Conservation (phyloP, 2,888 invertebrate species). For the Himalopsyche japonica region DNA sequence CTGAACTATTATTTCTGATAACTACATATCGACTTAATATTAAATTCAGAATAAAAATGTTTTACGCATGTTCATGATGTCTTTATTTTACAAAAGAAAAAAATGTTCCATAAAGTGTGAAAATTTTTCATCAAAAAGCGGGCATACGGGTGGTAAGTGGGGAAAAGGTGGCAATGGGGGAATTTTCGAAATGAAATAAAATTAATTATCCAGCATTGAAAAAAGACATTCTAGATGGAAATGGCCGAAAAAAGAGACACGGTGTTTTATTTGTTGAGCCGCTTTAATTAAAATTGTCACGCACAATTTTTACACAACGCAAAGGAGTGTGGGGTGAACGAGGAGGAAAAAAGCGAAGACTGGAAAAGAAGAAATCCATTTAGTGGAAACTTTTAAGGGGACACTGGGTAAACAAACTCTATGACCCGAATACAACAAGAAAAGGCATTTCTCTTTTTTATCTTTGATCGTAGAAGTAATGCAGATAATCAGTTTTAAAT, state of each 20-base stretch:
- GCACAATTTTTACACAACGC: conserved; percentile 31
- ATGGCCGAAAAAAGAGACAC: conserved; percentile 31
- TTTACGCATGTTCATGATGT: too few relatives aligned
- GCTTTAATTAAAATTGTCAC: conserved; percentile 40
- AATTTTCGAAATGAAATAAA: conserved; percentile 34
- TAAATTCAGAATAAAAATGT: too few relatives aligned
- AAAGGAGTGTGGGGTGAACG: not conserved
- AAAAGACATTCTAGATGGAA: conserved; percentile 25
- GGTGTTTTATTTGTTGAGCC: conserved; percentile 30
- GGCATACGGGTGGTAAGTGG: not conserved
- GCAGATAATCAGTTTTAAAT: too few relatives aligned
- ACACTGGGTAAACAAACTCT: not conserved
- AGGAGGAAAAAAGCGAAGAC: not conserved
- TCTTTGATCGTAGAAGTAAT: not conserved
- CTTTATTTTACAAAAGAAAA: too few relatives aligned
- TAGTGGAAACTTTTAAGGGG: not conserved
- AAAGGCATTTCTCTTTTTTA: not conserved
- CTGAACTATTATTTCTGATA: too few relatives aligned
- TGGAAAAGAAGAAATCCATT: conserved; percentile 2
- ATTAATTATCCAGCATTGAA: conserved; percentile 34
- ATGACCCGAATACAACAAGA: not conserved
- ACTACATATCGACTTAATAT: too few relatives aligned
- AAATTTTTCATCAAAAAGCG: not conserved
- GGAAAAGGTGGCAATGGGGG: not conserved
- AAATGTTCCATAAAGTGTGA: not conserved